Percentiles rank a stretch among this genome's conserved stretches.
Evolutionary conservation across 2,888 invertebrate species (phyloP).

Genomic region (Sminthurides aquaticus): DNA sequence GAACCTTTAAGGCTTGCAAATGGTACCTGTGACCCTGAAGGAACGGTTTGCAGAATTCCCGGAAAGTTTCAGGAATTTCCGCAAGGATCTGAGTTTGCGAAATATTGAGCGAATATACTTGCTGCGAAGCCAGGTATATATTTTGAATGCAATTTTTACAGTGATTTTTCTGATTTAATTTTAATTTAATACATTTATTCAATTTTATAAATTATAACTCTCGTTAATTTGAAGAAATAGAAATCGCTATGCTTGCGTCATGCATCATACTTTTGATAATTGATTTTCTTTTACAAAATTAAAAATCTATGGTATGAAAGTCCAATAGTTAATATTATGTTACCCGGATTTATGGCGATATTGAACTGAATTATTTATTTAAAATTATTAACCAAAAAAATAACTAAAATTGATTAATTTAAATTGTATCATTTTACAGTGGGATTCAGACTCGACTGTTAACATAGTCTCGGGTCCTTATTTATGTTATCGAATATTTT

Average conservation of each 20-base stretch:
- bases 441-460: background rate
- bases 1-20: too few species aligned
- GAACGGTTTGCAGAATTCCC: background rate
- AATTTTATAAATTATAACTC: too few species aligned
- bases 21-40: background rate
- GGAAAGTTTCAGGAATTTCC: background rate
- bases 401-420: background rate
- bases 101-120: background rate
- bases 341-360: too few species aligned
- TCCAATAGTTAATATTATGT: too few species aligned
- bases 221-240: too few species aligned
- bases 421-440: background rate
- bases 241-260: too few species aligned
- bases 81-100: background rate
- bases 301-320: too few species aligned
- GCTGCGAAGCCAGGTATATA: background rate
- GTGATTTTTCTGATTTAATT: too few species aligned
- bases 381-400: background rate
- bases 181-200: too few species aligned
- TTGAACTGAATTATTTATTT: background rate
- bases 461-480: conserved; percentile 1
- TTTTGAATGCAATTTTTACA: too few species aligned
- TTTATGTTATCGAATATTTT: conserved; percentile 6
- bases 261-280: too few species aligned
- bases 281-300: too few species aligned